Evolutionary conservation across 2,113 vertebrate genomes (phyloP), one percentile per base, ranked within the genome.

Genomic region (Thunnus thynnus): DNA sequence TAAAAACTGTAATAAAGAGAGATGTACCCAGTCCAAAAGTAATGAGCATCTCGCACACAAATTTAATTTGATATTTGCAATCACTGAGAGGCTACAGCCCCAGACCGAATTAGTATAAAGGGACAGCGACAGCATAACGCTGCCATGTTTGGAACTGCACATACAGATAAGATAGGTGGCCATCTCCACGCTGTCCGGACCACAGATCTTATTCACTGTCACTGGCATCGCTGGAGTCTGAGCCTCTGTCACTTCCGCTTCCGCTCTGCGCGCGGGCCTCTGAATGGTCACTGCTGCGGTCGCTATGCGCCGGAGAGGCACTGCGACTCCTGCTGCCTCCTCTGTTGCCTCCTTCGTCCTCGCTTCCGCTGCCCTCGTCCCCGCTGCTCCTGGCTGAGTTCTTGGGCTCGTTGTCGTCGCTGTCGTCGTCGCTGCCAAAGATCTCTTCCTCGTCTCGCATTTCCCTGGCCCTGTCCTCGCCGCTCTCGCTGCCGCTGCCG

Each of bases 401-500:
- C 82, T 94, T 94, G 20, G 85, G 88, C 62, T 95, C 96, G 1
- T 97, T 95, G 8, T 96, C 95, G 0, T 96, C 95, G 8, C 96
- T 96, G 86, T 95, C 95, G 0, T 97, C 96, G 2, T 97, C 97
- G 0, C 97, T 98, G 30, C 97, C 97, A 0, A 98, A 98, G 94
- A 98, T 98, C 89, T 98, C 97, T 50, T 97, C 97, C 78, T 98
- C 96, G 60, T 98, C 97, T 0, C 97, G 95, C 51, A 97, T 94
- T 46, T 97, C 94, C 27, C 93, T 92, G 46, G 90, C 83, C 61
- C 92, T 77, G 14, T 96, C 96, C 22, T 95, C 95, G 0, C 96
- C 96, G 3, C 96, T 96, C 72, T 96, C 95, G 1, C 96, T 96
- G 1, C 93, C 94, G 4, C 97, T 83, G 94, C 93, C 95, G 0